Percentiles rank a stretch among this genome's conserved stretches.
Conservation (phyloP, 2,113 vertebrate genomes). For the Megaceryle maxima region DNA sequence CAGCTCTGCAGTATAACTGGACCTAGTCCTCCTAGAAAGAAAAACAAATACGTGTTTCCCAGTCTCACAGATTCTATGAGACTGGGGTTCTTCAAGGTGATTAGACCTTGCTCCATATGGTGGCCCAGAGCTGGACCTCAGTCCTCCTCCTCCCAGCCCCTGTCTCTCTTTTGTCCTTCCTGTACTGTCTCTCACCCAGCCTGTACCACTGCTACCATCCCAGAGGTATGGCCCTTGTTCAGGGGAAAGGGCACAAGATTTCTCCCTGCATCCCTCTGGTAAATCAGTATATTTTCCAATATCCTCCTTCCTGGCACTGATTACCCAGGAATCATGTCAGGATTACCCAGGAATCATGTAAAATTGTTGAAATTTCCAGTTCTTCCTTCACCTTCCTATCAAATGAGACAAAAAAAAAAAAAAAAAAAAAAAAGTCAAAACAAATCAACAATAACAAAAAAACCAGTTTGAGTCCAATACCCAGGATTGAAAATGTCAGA, state of each 20-base stretch:
- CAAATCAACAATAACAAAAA: too few species aligned
- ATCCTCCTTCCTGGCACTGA: neutral
- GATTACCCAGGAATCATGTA: neutral
- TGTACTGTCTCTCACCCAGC: neutral
- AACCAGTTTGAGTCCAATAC: neutral
- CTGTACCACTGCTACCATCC: neutral
- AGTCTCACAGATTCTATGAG: neutral
- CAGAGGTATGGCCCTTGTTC: neutral
- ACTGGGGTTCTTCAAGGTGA: rapidly evolving
- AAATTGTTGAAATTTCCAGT: neutral
- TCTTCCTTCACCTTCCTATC: neutral
- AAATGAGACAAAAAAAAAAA: neutral
- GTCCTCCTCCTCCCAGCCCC: neutral
- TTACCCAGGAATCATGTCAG: neutral
- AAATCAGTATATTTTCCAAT: neutral
- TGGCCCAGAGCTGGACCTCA: neutral
- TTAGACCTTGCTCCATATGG: neutral
- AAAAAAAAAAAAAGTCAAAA: too few species aligned
- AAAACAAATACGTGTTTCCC: neutral
- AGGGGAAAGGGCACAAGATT: neutral
- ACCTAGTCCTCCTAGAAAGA: neutral
- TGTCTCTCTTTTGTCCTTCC: neutral
- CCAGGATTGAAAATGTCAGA: neutral
- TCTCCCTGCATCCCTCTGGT: neutral
- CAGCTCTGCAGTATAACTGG: neutral